Conservation (phyloP, 2,797 vertebrate species). For the Manis pentadactyla region DNA sequence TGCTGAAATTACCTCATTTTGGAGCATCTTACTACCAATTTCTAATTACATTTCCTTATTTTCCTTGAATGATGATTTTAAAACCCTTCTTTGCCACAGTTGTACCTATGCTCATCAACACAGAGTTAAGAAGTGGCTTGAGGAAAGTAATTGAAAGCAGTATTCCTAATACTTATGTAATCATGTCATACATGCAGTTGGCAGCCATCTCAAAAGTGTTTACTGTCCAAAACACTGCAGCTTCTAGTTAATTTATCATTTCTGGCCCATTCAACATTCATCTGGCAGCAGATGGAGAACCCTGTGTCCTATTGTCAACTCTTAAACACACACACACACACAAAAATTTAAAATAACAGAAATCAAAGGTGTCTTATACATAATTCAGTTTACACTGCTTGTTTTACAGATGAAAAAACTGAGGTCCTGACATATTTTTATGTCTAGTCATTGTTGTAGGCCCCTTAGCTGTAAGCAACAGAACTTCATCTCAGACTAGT, state of each 20-base stretch:
- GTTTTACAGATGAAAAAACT: conserved; percentile 2
- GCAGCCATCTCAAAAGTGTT: background rate
- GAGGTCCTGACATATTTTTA: background rate
- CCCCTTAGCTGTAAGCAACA: background rate
- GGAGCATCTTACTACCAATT: background rate
- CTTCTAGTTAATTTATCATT: background rate
- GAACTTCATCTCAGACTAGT: background rate
- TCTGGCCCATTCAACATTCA: background rate
- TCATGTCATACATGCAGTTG: background rate
- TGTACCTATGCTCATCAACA: background rate
- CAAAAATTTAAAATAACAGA: background rate
- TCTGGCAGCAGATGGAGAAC: background rate
- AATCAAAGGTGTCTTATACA: background rate
- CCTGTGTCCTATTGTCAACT: background rate
- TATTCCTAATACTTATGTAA: background rate
- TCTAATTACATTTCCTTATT: background rate
- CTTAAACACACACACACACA: background rate
- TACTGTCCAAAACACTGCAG: background rate
- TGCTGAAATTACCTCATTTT: background rate
- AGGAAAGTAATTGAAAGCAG: conserved; percentile 32
- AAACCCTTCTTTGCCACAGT: background rate
- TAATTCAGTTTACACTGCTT: background rate
- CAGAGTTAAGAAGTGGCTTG: background rate
- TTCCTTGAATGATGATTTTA: background rate
- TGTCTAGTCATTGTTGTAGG: background rate